Base-by-base conservation (phyloP, 2,888 invertebrate genomes). In the Eulithis prunata region DNA sequence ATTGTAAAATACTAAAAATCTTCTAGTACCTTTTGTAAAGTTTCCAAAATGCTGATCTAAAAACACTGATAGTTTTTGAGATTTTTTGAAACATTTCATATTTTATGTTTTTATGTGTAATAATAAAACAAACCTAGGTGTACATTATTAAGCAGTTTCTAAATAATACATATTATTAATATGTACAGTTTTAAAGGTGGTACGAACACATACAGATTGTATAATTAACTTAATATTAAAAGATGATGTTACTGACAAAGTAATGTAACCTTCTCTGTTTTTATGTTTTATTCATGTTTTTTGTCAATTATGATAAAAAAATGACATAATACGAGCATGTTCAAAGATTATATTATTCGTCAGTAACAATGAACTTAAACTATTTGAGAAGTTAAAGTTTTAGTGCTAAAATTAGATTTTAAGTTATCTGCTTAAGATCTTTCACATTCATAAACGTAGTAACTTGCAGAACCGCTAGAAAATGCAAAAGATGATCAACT, bases 161-260 rank as follows among this genome's bases (percentile, higher is more conserved):
- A 49, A 62, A 14, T 58, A 64, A 41, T 8, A 53, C 62, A 64
- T 73, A 67, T 49, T 21, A 32, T 3, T 32, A 32, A 2, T 68
- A 65, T 73, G 74, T 75, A 80, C 78, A 77, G 36, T 65, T 76
- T 78, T 4, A 81, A 82, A 86, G 86, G 85, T 88, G 86, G 87
- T 86, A 79, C 81, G 82, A 87, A 88, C 84, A 85, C 83, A 83
- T 78, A 53, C 55, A 58, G 13, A 61, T 52, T 45, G 49, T 53
- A 51, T 55, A 45, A 51, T 68, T 57, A 66, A 60, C 21, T 49
- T 49, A 58, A 58, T n/a, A 69, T 5, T 32, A 63, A 63, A 51
- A 41, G 45, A 36, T 58, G 59, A 28, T 62, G 46, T 58, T 45
- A 52, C 45, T 53, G 52, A 59, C 59, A 56, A 32, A 46, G n/a